Conservation (phyloP, 2,888 invertebrate genomes). For the Argyresthia albistria region DNA sequence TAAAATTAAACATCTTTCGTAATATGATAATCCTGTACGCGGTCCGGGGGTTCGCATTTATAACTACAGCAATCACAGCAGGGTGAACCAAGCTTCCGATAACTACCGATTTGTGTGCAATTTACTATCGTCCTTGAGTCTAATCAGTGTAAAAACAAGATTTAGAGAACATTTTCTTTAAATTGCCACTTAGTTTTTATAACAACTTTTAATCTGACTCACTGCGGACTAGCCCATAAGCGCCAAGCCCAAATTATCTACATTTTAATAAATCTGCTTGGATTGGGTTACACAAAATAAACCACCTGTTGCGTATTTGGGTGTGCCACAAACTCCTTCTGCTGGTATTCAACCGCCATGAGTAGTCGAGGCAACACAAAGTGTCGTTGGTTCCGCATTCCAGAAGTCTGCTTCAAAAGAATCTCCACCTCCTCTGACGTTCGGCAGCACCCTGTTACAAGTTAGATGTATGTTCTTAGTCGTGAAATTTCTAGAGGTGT, state of each 20-base stretch:
- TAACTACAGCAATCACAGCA: too few species aligned
- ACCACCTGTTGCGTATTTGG: slow-evolving; percentile 79
- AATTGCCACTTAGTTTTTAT: background rate
- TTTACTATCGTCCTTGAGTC: too few species aligned
- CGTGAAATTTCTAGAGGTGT: too few species aligned
- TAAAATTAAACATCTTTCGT: too few species aligned
- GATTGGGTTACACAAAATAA: too few species aligned
- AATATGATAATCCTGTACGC: too few species aligned
- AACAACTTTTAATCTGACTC: background rate
- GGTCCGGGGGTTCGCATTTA: too few species aligned
- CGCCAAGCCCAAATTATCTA: background rate
- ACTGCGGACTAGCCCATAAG: background rate
- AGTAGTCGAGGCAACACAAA: slow-evolving; percentile 77
- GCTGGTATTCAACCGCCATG: slow-evolving; percentile 78
- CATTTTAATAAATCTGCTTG: too few species aligned
- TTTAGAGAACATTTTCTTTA: too few species aligned
- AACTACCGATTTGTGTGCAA: too few species aligned
- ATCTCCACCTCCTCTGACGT: slow-evolving; percentile 80
- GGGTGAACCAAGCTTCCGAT: too few species aligned
- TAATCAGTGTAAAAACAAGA: too few species aligned
- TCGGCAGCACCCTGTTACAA: slow-evolving; percentile 68
- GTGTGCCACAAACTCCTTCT: slow-evolving; percentile 83
- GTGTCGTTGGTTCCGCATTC: slow-evolving; percentile 42
- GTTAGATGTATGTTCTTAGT: background rate
- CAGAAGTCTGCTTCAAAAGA: slow-evolving; percentile 70